phyloP scores from a whole-genome alignment of 2,888 invertebrate genomes.

The Himalopsyche tibetana region DNA sequence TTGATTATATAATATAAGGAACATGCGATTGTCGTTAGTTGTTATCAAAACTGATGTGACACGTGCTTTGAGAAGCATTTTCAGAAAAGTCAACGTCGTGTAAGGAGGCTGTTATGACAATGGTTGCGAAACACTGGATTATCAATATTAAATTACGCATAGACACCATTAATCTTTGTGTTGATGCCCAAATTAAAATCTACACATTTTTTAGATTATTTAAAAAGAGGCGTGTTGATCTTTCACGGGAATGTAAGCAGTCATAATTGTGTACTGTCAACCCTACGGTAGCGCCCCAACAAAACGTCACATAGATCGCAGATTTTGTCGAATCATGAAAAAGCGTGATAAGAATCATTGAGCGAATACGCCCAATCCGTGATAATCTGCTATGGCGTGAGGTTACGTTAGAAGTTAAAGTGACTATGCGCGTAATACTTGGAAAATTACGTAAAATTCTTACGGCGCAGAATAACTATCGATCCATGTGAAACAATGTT shows the following conservation, averaged over 20 bases:
- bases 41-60: too few relatives aligned
- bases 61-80: too few relatives aligned
- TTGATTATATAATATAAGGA: too few relatives aligned
- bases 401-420: background rate
- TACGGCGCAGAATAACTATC: background rate
- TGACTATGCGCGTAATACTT: background rate
- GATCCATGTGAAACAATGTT: too few relatives aligned
- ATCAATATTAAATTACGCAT: too few relatives aligned
- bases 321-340: background rate
- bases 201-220: background rate
- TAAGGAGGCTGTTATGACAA: too few relatives aligned
- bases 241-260: too few relatives aligned
- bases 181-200: background rate
- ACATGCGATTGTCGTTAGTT: too few relatives aligned
- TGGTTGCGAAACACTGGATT: too few relatives aligned
- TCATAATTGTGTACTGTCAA: too few relatives aligned
- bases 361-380: background rate
- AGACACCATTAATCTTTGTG: background rate
- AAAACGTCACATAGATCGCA: background rate
- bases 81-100: too few relatives aligned
- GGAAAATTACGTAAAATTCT: background rate
- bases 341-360: background rate
- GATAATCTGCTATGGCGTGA: conserved; percentile 4
- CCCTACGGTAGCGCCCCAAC: background rate
- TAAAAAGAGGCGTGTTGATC: background rate